Evolutionary conservation across 2,888 invertebrate species (phyloP).

Genomic region (Athrips mouffetella): DNA sequence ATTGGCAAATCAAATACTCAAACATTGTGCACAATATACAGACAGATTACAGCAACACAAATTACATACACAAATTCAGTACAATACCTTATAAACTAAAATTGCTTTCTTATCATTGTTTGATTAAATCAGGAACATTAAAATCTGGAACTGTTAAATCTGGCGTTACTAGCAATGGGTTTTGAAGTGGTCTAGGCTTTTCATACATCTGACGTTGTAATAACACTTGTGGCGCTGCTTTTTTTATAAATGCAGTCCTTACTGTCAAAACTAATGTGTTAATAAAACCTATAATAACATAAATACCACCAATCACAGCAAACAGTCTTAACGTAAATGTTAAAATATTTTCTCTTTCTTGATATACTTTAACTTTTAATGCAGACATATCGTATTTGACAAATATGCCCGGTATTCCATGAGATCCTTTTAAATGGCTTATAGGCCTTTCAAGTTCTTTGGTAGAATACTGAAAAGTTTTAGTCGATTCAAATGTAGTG

Average conservation of each 20-base stretch:
- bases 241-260: conserved; percentile 40
- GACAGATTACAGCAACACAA: too few relatives aligned
- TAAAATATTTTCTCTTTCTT: conserved; percentile 86
- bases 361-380: conserved; percentile 88
- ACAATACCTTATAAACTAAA: not conserved
- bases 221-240: conserved; percentile 27
- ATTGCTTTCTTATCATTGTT: conserved; percentile 46
- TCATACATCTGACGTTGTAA: conserved; percentile 32
- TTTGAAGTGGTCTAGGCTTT: conserved; percentile 32
- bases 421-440: conserved; percentile 83
- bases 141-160: conserved; percentile 57
- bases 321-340: conserved; percentile 93
- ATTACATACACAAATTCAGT: not conserved
- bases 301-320: conserved; percentile 95
- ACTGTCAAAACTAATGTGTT: conserved; percentile 53
- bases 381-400: conserved; percentile 97
- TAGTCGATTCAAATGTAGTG: conserved; percentile 83
- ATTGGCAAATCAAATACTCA: too few relatives aligned
- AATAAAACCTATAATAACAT: conserved; percentile 86
- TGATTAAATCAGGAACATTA: conserved; percentile 53
- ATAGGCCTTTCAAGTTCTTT: conserved; percentile 92
- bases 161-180: conserved; percentile 53
- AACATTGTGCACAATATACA: too few relatives aligned
- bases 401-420: conserved; percentile 96
- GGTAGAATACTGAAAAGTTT: conserved; percentile 95